Conservation (phyloP, 92 coral and sea anemone species). For the Paramuricea clavata region DNA sequence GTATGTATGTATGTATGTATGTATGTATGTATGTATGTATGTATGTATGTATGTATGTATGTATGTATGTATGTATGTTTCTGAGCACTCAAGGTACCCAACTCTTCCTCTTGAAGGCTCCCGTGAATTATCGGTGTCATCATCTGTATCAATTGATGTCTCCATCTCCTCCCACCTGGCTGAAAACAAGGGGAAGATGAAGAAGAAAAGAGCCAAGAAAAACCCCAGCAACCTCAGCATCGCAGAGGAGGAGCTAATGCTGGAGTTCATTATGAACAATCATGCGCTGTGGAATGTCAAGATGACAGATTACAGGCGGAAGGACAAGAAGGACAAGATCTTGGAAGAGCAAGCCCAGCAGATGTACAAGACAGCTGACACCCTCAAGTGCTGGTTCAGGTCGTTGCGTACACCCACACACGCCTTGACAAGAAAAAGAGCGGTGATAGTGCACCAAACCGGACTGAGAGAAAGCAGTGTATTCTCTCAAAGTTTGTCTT, state of each 20-base stretch:
- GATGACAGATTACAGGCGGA: not conserved
- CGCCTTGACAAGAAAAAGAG: conserved; percentile 23
- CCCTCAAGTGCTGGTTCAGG: conserved; percentile 1
- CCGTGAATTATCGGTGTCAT: not conserved
- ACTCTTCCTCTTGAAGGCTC: not conserved
- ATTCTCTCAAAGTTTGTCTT: not conserved
- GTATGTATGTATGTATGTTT: no score
- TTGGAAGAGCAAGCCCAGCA: not conserved
- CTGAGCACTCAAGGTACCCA: not conserved
- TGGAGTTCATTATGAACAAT: not conserved
- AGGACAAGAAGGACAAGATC: not conserved
- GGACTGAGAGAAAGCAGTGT: conserved; percentile 1
- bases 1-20: no score
- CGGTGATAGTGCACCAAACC: conserved; percentile 22
- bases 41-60: no score
- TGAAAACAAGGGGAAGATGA: not conserved
- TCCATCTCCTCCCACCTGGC: not conserved
- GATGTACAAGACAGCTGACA: not conserved
- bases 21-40: no score
- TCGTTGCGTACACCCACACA: not conserved
- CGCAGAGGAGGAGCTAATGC: not conserved
- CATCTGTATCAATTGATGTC: not conserved
- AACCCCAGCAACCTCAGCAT: not conserved
- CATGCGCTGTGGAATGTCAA: not conserved
- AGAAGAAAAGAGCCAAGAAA: not conserved